phyloP scores from a whole-genome alignment of 1,140 invertebrate species.

The Monomorium pharaonis region DNA sequence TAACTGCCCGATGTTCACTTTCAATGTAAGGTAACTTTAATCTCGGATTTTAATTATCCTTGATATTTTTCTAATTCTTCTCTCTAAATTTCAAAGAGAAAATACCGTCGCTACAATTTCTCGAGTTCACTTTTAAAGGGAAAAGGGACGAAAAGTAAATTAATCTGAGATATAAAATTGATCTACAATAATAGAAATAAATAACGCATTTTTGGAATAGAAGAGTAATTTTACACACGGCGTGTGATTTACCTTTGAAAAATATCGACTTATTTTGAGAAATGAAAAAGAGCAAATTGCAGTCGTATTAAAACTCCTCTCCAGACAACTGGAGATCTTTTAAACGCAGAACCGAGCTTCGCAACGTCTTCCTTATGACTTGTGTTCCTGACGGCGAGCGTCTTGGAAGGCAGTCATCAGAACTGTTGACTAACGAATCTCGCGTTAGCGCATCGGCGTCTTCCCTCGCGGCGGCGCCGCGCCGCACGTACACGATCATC shows the following conservation, averaged over 20 bases:
- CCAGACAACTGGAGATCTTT: background rate
- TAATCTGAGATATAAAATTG: too few relatives aligned
- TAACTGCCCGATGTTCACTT: background rate
- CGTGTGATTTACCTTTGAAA: background rate
- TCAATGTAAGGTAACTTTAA: too few relatives aligned
- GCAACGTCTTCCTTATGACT: background rate
- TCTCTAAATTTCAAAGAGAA: too few relatives aligned
- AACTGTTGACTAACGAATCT: background rate
- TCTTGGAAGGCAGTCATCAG: background rate
- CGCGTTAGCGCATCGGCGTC: background rate
- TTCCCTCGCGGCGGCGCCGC: conserved; percentile 9
- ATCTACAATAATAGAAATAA: too few relatives aligned
- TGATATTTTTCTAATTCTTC: too few relatives aligned
- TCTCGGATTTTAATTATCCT: too few relatives aligned
- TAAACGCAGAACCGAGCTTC: background rate
- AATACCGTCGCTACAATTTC: too few relatives aligned
- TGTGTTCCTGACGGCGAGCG: background rate
- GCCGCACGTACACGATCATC: background rate
- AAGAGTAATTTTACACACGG: background rate
- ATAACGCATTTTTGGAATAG: background rate
- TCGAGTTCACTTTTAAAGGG: too few relatives aligned
- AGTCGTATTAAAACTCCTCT: background rate
- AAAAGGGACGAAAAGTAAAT: too few relatives aligned
- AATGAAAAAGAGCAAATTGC: background rate
- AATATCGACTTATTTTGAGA: background rate